Base-by-base conservation (phyloP, 2,113 vertebrate species). In the Sinocyclocheilus anophthalmus region DNA sequence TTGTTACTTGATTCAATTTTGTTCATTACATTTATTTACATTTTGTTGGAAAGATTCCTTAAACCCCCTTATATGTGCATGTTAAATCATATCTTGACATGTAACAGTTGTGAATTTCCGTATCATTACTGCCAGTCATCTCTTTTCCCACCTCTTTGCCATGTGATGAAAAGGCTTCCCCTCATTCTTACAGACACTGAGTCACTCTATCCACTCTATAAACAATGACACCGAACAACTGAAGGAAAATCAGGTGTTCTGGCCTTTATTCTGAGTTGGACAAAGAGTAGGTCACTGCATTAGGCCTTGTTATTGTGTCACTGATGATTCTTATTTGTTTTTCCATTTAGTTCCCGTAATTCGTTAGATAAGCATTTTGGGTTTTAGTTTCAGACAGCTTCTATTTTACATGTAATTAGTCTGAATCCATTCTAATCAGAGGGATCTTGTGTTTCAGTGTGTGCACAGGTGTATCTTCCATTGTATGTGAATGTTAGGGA, bases 101-200 rank as follows among this genome's bases (percentile, higher is more conserved):
- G 2, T 0, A 45, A 45, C 42, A 11, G 45, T 10, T 45, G 45
- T 37, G 16, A 6, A 57, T 16, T 55, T 57, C 26, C 76, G 1
- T 16, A 77, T 55, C 75, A 20, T 55, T 30, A 50, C 24, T 20
- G 24, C 10, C 2, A 24, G 67, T 69, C 30, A 73, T 73, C 70
- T 73, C 70, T 73, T 73, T 73, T 73, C 45, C 70, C 70, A 73
- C 9, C 37, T 73, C 70, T 73, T 69, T 69, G 16, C 37, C 30
- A 69, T 37, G 67, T 37, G 67, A 69, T 18, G 26, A 33, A 55
- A 26, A 18, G 75, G 7, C 24, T 77, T 50, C 45, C 48, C 3
- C 37, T 76, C 33, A 84, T 61, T 75, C 53, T 37, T 53, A 59
- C 48, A 76, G 14, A 50, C 20, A 73, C 53, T 59, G 76, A 59